A percentile compares a stretch with the other conserved stretches of the same genome.
Evolutionary conservation across 2,113 vertebrate species (phyloP).

Genomic region (Paramormyrops kingsleyae): DNA sequence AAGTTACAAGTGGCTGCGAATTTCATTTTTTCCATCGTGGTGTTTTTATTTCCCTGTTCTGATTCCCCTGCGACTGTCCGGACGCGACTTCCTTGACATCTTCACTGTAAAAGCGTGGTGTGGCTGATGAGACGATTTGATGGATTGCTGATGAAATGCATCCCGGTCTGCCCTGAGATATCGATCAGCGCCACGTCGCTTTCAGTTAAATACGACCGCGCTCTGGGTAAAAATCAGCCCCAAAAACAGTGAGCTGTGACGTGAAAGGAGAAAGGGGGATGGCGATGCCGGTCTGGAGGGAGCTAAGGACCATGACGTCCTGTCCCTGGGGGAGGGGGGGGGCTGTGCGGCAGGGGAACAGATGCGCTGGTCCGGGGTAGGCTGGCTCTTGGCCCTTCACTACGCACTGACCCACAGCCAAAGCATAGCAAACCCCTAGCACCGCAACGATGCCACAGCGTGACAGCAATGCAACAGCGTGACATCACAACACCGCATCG

Average conservation of each 20-base stretch:
- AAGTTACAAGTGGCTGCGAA: not conserved
- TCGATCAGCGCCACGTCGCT: not conserved
- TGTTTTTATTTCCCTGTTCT: not conserved
- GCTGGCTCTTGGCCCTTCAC: slow-evolving; percentile 23
- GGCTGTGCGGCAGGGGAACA: slow-evolving; percentile 16
- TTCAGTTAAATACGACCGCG: not conserved
- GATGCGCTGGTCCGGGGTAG: slow-evolving; percentile 25
- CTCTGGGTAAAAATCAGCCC: not conserved
- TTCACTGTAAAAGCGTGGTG: not conserved
- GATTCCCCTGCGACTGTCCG: not conserved
- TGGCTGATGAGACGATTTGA: not conserved
- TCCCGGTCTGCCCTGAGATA: not conserved
- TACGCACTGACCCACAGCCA: slow-evolving; percentile 9
- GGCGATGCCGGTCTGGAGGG: not conserved
- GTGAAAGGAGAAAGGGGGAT: not conserved
- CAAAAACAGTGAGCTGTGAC: not conserved
- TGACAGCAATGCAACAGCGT: not conserved
- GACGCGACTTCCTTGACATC: too few relatives aligned
- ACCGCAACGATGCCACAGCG: not conserved
- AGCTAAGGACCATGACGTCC: not conserved
- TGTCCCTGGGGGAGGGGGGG: not conserved
- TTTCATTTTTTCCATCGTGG: not conserved
- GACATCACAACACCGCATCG: not conserved
- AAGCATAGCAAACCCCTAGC: not conserved
- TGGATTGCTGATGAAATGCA: not conserved